Base-by-base conservation (phyloP, 1,140 invertebrate species). In the Wasmannia auropunctata region DNA sequence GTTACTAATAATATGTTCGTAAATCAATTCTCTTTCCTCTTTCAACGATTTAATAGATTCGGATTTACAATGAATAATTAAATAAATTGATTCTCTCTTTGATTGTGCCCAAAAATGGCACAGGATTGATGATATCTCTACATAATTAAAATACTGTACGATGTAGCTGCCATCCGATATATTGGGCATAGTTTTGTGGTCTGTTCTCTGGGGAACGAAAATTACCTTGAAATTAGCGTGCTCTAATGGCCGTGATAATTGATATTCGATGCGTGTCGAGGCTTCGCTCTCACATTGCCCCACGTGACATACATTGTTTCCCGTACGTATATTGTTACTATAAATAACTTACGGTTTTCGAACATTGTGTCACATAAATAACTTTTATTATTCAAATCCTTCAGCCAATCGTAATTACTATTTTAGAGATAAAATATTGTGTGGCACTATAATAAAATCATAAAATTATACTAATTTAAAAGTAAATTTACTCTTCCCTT, bases 181-280 rank as follows among this genome's bases (percentile, higher is more conserved):
- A 90, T 85, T 83, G 86, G 79, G 58, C 87, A 83, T 79, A 83
- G 75, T 85, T 90, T 90, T 84, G 84, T 62, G 88, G 89, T 88
- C 43, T 37, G 58, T 25, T 77, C 86, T 37, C 69, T 79, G 60
- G 54, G 56, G 87, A 86, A 86, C 62, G 84, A 88, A 91, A 91
- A 91, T 91, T 91, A 90, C 40, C 87, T 67, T 46, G 75, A 85
- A 91, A 91, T 91, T 90, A 88, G 88, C 72, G 31, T 91, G 6
- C 75, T 56, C 75, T 85, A 88, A 88, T 90, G 85, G 79, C 74
- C 51, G 34, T 51, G 84, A 86, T 91, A 91, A 91, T 91, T 90
- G 89, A 90, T 90, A 90, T 91, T 91, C 85, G 79, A 88, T 72
- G 75, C 76, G n/a, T 79, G 37, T 43, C 54, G 72, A 60, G 31